phyloP scores from a whole-genome alignment of 2,113 vertebrate species.

The Herpetotheres cachinnans region DNA sequence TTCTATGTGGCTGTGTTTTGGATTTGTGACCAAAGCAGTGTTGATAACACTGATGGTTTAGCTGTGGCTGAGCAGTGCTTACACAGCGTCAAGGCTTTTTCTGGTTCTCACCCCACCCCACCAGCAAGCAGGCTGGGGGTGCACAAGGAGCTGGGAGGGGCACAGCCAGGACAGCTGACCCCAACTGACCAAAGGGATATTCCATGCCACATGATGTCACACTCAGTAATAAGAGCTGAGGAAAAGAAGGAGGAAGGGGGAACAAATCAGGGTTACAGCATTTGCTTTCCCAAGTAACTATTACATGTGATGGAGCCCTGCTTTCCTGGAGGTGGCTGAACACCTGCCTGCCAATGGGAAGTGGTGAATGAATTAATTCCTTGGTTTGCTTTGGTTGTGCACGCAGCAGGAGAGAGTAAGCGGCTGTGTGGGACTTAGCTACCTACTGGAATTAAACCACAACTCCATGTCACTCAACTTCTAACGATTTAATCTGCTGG shows the following conservation, averaged over 20 bases:
- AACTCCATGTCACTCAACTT: background rate
- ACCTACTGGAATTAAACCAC: background rate
- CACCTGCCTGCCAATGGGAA: background rate
- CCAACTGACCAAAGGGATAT: too few species aligned
- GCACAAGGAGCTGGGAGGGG: background rate
- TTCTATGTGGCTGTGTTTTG: background rate
- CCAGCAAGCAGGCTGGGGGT: rapidly evolving
- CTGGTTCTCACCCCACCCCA: background rate
- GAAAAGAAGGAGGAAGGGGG: too few species aligned
- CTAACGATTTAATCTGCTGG: background rate
- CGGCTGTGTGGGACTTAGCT: background rate
- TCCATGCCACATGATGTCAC: too few species aligned
- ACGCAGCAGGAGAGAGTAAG: background rate
- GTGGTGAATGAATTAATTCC: background rate
- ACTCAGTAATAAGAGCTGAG: too few species aligned
- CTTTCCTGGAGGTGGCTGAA: too few species aligned
- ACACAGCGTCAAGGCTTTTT: background rate
- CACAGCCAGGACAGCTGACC: too few species aligned
- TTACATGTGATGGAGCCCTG: rapidly evolving
- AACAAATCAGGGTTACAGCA: too few species aligned
- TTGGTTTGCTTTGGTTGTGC: background rate
- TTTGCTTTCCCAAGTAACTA: too few species aligned
- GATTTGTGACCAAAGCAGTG: background rate
- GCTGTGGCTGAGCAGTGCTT: background rate
- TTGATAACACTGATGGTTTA: background rate